Conservation (phyloP, 2,888 invertebrate genomes). For the Morpho deidamia region DNA sequence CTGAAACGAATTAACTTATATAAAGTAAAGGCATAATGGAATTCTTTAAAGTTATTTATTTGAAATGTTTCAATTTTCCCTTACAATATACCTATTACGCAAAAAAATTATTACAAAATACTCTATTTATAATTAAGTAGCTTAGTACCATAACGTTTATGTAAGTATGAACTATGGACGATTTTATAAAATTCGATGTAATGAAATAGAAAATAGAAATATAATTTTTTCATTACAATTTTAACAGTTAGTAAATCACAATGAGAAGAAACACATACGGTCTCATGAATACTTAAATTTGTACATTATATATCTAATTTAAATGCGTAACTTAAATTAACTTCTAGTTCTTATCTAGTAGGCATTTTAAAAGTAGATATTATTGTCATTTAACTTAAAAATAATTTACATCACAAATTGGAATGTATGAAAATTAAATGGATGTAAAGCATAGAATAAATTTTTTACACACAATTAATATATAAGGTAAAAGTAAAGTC, state of each 20-base stretch:
- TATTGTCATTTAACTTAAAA: constrained; percentile 33
- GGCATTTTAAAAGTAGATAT: constrained; percentile 34
- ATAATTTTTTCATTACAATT: constrained; percentile 9
- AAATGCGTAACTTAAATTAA: constrained; percentile 62
- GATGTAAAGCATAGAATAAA: constrained; percentile 1
- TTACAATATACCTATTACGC: constrained; percentile 32
- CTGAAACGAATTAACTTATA: too few relatives aligned
- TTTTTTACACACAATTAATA: constrained; percentile 8
- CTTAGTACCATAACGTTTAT: constrained; percentile 19
- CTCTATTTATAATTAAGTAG: constrained; percentile 32
- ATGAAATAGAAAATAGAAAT: constrained; percentile 7
- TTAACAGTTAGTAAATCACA: constrained; percentile 46
- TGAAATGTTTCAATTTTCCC: constrained; percentile 25
- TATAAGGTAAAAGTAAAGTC: constrained; percentile 7
- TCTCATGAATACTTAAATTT: constrained; percentile 65
- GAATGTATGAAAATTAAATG: constrained; percentile 29
- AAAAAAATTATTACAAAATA: constrained; percentile 45
- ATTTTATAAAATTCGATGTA: constrained; percentile 33
- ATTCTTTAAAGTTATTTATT: constrained; percentile 31
- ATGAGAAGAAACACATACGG: constrained; percentile 45
- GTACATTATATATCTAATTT: constrained; percentile 65
- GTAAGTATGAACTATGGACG: constrained; percentile 45
- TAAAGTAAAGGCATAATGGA: constrained; percentile 15
- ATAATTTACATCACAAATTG: constrained; percentile 31
- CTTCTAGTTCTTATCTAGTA: constrained; percentile 27